phyloP scores from a whole-genome alignment of 2,113 vertebrate genomes.

The Glaucomys volans region DNA sequence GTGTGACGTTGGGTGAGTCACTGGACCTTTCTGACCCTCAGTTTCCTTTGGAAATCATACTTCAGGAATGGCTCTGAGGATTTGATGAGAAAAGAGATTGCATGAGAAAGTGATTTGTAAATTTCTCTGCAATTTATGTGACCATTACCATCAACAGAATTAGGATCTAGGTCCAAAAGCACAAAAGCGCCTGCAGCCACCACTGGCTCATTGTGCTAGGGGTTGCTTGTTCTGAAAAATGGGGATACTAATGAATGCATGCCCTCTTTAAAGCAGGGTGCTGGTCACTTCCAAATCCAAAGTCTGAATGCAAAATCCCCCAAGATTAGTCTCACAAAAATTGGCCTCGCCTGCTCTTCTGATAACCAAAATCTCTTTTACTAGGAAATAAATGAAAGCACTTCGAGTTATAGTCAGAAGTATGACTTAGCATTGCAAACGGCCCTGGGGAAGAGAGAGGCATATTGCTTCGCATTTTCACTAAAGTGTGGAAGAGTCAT shows the following conservation, averaged over 20 bases:
- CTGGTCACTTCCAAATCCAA: not conserved
- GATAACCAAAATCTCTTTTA: conserved; percentile 15
- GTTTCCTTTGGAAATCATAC: not conserved
- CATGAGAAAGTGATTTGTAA: not conserved
- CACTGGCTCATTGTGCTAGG: not conserved
- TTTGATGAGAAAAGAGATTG: not conserved
- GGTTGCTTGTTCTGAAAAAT: conserved; percentile 14
- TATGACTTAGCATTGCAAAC: conserved; percentile 8
- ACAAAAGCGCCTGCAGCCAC: not conserved
- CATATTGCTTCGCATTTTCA: not conserved
- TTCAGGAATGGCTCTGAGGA: not conserved
- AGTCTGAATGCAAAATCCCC: conserved; percentile 2
- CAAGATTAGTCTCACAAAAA: not conserved
- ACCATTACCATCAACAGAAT: not conserved
- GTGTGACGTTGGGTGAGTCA: not conserved
- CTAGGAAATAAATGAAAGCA: not conserved
- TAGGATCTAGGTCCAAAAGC: not conserved
- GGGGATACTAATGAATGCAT: not conserved
- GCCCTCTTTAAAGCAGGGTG: not conserved
- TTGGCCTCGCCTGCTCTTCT: not conserved
- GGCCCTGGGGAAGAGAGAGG: not conserved
- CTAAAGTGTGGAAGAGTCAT: conserved; percentile 54
- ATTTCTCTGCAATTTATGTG: not conserved
- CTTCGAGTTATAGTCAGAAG: conserved; percentile 47
- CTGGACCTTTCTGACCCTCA: not conserved